Evolutionary conservation across 2,797 vertebrate genomes (phyloP).

Genomic region (Zalophus californianus): DNA sequence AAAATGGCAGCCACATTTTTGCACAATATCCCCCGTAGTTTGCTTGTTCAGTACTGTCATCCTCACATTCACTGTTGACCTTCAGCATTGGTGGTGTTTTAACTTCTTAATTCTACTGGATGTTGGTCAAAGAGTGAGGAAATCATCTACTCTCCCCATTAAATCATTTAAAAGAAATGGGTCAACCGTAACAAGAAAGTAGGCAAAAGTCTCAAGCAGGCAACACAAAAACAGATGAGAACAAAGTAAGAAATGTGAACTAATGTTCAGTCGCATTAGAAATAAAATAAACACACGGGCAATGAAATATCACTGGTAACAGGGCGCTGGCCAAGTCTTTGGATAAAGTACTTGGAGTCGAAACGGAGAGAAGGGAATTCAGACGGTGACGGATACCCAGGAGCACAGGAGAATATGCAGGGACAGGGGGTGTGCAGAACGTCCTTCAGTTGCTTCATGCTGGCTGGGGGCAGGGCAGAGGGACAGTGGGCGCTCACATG

Average conservation of each 20-base stretch:
- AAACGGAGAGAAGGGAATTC: not conserved
- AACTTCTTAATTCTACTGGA: not conserved
- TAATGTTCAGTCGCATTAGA: not conserved
- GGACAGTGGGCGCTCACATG: too few relatives aligned
- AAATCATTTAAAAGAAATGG: not conserved
- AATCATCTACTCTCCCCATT: not conserved
- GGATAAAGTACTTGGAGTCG: not conserved
- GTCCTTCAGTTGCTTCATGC: not conserved
- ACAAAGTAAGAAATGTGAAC: not conserved
- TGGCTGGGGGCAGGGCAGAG: not conserved
- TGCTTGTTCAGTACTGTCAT: not conserved
- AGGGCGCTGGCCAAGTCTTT: not conserved
- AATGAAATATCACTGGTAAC: not conserved
- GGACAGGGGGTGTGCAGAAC: not conserved
- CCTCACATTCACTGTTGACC: not conserved
- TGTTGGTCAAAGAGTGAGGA: not conserved
- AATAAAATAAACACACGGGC: not conserved
- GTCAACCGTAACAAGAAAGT: not conserved
- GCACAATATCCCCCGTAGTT: not conserved
- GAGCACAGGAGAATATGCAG: not conserved
- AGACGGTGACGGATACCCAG: not conserved
- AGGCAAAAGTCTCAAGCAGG: not conserved
- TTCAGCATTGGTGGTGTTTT: not conserved
- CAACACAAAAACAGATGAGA: not conserved
- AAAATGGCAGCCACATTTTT: not conserved